Conservation (phyloP, 2,113 vertebrate species). For the Aix galericulata region DNA sequence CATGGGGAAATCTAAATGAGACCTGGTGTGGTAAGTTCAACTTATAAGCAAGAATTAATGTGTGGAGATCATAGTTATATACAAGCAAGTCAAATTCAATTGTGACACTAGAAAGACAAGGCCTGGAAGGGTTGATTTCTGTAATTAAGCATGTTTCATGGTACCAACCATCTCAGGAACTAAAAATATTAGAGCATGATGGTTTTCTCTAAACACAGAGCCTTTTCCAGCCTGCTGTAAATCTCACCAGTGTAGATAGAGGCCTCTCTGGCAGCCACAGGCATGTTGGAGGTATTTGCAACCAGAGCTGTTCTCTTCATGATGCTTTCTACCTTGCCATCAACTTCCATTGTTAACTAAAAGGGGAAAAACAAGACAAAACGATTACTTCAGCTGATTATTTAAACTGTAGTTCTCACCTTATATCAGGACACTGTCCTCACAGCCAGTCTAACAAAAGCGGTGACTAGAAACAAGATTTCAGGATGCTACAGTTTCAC, state of each 20-base stretch:
- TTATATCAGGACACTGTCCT: not conserved
- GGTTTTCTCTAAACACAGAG: not conserved
- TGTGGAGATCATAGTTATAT: not conserved
- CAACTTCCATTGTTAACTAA: constrained; percentile 97
- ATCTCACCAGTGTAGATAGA: constrained; percentile 96
- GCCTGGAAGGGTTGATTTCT: not conserved
- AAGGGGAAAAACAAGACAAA: constrained; percentile 1
- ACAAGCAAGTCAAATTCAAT: not conserved
- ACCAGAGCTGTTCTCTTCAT: constrained; percentile 99
- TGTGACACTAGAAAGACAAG: not conserved
- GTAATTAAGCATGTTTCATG: not conserved
- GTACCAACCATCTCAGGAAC: not conserved
- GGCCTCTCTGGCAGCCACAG: constrained; percentile 96
- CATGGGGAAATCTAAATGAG: not conserved
- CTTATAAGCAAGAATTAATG: not conserved
- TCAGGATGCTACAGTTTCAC: not conserved
- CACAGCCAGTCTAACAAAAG: not conserved
- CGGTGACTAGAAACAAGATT: not conserved
- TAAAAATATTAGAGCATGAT: not conserved
- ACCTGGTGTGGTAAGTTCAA: not conserved
- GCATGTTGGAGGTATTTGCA: constrained; percentile 99
- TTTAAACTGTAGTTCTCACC: not conserved
- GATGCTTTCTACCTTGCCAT: constrained; percentile 94
- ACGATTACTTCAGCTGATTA: not conserved
- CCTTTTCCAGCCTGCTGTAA: not conserved